phyloP scores from a whole-genome alignment of 2,113 vertebrate genomes.

The Hylia prasina region DNA sequence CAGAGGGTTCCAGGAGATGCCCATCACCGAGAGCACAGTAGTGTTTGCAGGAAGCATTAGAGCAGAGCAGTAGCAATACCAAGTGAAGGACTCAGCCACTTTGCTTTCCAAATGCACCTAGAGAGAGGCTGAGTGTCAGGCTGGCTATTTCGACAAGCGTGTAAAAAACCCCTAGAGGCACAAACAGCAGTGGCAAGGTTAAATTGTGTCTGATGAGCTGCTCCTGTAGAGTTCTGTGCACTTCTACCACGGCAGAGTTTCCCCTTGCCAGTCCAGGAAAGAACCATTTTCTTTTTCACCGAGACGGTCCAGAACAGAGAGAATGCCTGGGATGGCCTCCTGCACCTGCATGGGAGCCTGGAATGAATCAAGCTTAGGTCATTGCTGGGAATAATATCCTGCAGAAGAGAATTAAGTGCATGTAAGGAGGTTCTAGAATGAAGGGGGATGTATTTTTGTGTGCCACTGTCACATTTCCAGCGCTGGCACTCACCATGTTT shows the following conservation, averaged over 20 bases:
- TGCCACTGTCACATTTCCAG: background rate
- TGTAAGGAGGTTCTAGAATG: background rate
- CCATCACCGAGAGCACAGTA: background rate
- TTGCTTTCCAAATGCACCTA: background rate
- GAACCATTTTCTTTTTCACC: slow-evolving; percentile 48
- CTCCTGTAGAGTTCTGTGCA: background rate
- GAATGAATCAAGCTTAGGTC: background rate
- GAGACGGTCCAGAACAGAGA: background rate
- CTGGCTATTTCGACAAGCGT: background rate
- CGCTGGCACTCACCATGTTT: slow-evolving; percentile 28
- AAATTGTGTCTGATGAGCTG: background rate
- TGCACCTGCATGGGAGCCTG: slow-evolving; percentile 52
- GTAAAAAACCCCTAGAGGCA: background rate
- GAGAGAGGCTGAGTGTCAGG: background rate
- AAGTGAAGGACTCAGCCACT: background rate
- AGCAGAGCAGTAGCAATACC: background rate
- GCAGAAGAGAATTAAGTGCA: background rate
- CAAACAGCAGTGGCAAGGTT: background rate
- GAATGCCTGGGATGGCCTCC: slow-evolving; percentile 25
- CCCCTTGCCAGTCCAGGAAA: slow-evolving; percentile 51
- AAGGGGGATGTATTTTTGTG: background rate
- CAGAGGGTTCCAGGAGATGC: background rate
- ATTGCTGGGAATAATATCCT: background rate
- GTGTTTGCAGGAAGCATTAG: background rate
- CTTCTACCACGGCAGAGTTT: slow-evolving; percentile 17